Percentiles rank a stretch among this genome's conserved stretches.
phyloP scores from a whole-genome alignment of 2,113 vertebrate genomes.

The Tursiops truncatus region DNA sequence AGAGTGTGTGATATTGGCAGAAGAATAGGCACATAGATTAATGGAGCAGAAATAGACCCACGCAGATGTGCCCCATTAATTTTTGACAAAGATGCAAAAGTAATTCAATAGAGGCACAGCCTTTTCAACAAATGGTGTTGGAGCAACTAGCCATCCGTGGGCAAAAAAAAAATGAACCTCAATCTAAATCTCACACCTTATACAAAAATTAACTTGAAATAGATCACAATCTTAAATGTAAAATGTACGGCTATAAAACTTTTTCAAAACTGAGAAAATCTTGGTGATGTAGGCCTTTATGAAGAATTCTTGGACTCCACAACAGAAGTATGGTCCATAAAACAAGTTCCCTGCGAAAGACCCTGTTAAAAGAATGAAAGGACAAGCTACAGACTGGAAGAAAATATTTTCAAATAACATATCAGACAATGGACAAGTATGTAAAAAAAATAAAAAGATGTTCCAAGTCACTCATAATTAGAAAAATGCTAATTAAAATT shows the following conservation, averaged over 20 bases:
- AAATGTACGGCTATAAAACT: not conserved
- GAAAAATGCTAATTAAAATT: conserved; percentile 62
- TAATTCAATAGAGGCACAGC: not conserved
- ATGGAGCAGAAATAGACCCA: not conserved
- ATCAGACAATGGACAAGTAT: not conserved
- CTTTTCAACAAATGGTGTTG: not conserved
- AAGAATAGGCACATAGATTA: not conserved
- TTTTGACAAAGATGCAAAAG: not conserved
- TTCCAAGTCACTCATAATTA: conserved; percentile 52
- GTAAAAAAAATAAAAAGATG: conserved; percentile 28
- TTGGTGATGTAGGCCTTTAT: not conserved
- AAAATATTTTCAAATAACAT: not conserved
- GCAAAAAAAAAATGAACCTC: not conserved
- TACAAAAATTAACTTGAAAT: not conserved
- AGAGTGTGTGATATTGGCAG: not conserved
- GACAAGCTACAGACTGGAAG: not conserved
- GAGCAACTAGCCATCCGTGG: not conserved
- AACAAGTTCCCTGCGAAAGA: not conserved
- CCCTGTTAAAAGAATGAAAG: not conserved
- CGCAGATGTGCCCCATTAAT: not conserved
- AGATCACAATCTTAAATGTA: not conserved
- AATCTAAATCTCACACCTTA: not conserved
- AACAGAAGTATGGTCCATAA: not conserved
- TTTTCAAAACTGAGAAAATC: not conserved
- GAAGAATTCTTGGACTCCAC: not conserved